Conservation (phyloP, 2,888 invertebrate species). For the Dichetophora obliterata region DNA sequence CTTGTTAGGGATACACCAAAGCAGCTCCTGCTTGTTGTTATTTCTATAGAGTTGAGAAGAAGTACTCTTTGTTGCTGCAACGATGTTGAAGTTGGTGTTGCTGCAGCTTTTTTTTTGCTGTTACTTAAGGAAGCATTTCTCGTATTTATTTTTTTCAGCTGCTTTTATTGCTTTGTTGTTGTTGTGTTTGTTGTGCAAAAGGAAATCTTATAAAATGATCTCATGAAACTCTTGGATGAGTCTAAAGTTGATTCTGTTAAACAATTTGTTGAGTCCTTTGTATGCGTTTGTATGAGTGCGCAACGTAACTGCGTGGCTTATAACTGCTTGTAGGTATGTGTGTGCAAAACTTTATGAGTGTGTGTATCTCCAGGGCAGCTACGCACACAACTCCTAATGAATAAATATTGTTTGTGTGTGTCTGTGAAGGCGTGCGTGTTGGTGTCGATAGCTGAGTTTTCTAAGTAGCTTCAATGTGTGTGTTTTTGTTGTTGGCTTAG, state of each 20-base stretch:
- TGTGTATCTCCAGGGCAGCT: not conserved
- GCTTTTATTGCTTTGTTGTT: not conserved
- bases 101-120: not conserved
- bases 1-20: not conserved
- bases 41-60: too few relatives aligned
- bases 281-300: not conserved
- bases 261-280: slow-evolving; percentile 25
- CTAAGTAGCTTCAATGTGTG: not conserved
- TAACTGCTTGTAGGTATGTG: not conserved
- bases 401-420: not conserved
- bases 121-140: not conserved
- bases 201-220: slow-evolving; percentile 13
- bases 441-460: too few relatives aligned
- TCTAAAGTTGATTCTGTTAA: slow-evolving; percentile 23
- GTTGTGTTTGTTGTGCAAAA: not conserved
- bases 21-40: not conserved
- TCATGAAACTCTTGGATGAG: slow-evolving; percentile 19
- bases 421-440: not conserved
- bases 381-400: not conserved
- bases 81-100: not conserved
- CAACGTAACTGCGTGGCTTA: not conserved
- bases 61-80: not conserved
- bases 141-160: not conserved
- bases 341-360: not conserved
- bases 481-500: not conserved